A percentile compares a stretch with the other conserved stretches of the same genome.
phyloP scores from a whole-genome alignment of 2,113 vertebrate species.

The Pionites leucogaster region DNA sequence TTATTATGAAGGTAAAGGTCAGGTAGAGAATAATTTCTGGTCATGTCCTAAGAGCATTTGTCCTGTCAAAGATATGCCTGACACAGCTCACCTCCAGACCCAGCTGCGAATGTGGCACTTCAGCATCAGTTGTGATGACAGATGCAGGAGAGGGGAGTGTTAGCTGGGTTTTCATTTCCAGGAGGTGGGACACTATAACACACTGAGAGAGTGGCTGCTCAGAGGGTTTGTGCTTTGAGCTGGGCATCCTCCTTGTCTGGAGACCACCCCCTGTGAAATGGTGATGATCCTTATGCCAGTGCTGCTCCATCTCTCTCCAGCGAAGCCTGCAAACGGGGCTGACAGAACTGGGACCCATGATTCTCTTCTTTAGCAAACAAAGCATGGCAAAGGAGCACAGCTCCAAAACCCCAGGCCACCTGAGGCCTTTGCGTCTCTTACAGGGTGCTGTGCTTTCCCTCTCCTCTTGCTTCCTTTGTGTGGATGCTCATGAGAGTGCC shows the following conservation, averaged over 20 bases:
- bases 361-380: not conserved
- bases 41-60: not conserved
- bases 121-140: not conserved
- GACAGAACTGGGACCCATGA: not conserved
- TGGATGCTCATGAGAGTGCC: not conserved
- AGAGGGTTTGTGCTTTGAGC: not conserved
- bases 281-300: not conserved
- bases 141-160: not conserved
- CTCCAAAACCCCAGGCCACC: not conserved
- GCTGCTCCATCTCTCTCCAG: not conserved
- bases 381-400: not conserved
- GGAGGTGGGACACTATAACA: not conserved
- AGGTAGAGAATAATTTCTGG: not conserved
- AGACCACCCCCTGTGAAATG: accelerated
- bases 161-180: not conserved
- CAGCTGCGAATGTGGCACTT: not conserved
- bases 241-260: not conserved
- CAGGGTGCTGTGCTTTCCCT: not conserved
- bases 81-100: not conserved
- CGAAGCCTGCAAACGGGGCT: not conserved
- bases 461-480: accelerated
- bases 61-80: not conserved
- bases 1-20: not conserved
- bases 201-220: not conserved
- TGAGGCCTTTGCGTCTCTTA: not conserved